These are phyloP conservation scores for Pseudomyrmex gracilis DNA, from an alignment of 1,140 invertebrate species.

Conservation along the genomic window DNA sequence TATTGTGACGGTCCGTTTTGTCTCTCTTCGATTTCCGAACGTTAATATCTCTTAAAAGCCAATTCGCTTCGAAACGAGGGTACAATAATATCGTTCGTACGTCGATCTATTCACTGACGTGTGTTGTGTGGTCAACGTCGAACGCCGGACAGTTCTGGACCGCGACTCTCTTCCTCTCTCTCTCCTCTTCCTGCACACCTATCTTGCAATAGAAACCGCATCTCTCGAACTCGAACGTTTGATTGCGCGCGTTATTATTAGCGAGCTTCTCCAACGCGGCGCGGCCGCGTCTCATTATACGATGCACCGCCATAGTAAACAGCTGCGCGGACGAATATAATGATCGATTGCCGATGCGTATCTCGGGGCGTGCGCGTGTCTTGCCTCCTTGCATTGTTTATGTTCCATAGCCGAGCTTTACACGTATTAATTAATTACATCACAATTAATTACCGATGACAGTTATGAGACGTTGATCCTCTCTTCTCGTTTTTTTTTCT, in stretches of 20 bases:
- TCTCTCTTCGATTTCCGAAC: background rate
- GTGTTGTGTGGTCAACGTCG: conserved; percentile 49
- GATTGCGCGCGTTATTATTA: conserved; percentile 79
- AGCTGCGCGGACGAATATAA: conserved; percentile 56
- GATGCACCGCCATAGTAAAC: conserved; percentile 67
- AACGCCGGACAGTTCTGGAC: conserved; percentile 45
- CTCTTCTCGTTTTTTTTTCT: background rate
- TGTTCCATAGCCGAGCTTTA: conserved; percentile 37
- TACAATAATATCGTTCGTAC: conserved; percentile 47
- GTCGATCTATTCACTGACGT: conserved; percentile 47
- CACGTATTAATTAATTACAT: conserved; percentile 47
- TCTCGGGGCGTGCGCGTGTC: conserved; percentile 66
- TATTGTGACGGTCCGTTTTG: conserved; percentile 9
- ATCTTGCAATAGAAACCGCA: conserved; percentile 46
- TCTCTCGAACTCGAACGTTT: conserved; percentile 66
- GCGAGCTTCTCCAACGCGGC: conserved; percentile 70
- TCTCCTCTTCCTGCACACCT: conserved; percentile 36
- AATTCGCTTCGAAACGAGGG: conserved; percentile 51
- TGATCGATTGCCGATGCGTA: conserved; percentile 73
- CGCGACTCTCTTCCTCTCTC: conserved; percentile 32
- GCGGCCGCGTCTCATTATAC: conserved; percentile 76
- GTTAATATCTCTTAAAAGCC: conserved; percentile 44
- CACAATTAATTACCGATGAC: conserved; percentile 42
- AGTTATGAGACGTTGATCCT: conserved; percentile 33
- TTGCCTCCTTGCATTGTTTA: conserved; percentile 69